phyloP scores from a whole-genome alignment of 2,113 vertebrate species.

The Grammomys surdaster region DNA sequence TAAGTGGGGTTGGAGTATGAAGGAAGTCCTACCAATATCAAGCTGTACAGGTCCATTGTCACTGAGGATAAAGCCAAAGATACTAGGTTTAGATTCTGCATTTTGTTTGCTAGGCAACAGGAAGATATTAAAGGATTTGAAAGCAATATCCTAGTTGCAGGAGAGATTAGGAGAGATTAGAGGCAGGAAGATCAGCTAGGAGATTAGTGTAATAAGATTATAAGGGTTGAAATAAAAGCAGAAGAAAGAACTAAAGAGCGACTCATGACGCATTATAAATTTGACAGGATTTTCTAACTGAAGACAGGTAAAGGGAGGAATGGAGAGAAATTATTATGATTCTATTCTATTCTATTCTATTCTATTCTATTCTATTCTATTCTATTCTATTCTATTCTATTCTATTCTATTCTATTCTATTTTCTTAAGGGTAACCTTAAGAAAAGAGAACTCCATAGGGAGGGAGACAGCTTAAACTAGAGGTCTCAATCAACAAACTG shows the following conservation, averaged over 20 bases:
- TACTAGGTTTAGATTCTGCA: slow-evolving; percentile 40
- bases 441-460: not conserved
- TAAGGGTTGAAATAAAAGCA: slow-evolving; percentile 65
- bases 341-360: not conserved
- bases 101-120: slow-evolving; percentile 62
- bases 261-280: not conserved
- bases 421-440: not conserved
- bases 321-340: not conserved
- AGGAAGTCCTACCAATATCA: not conserved
- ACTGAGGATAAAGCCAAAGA: not conserved
- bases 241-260: slow-evolving; percentile 47
- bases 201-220: slow-evolving; percentile 75
- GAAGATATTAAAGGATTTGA: slow-evolving; percentile 71
- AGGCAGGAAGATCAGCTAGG: slow-evolving; percentile 55
- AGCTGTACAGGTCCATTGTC: not conserved
- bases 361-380: too few species aligned
- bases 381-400: too few species aligned
- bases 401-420: too few species aligned
- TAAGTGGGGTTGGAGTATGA: not conserved
- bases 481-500: not conserved
- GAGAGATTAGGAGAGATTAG: slow-evolving; percentile 68
- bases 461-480: not conserved
- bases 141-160: slow-evolving; percentile 60
- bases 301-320: slow-evolving; percentile 26
- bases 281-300: slow-evolving; percentile 51